These are phyloP conservation scores for Heliconius aoede DNA, from an alignment of 2,888 invertebrate species.

Conservation along the genomic window DNA sequence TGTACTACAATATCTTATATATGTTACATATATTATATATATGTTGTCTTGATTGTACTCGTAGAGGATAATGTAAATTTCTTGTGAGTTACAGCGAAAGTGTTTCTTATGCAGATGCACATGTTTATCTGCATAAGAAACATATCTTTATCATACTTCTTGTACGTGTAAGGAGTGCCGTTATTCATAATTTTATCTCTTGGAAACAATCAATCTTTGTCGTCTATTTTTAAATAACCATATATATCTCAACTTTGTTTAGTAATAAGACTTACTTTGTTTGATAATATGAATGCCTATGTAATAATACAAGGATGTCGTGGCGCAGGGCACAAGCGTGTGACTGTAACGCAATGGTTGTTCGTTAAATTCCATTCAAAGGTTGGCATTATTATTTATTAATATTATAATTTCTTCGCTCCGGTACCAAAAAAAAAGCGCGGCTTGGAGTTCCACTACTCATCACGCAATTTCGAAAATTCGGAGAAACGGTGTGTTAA, in stretches of 20 bases:
- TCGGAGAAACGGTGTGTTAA: no score
- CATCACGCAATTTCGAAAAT: no score
- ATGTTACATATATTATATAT: neutral
- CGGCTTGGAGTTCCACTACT: no score
- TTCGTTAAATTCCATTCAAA: no score
- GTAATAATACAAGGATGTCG: no score
- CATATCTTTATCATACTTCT: neutral
- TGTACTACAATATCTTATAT: slow-evolving; percentile 2
- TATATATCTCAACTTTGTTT: neutral
- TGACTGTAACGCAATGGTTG: no score
- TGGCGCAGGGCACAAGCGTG: no score
- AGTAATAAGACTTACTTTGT: neutral
- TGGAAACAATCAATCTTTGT: neutral
- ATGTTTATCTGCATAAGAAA: neutral
- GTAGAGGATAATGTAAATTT: neutral
- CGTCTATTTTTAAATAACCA: neutral
- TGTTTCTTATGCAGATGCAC: neutral
- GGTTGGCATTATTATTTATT: no score
- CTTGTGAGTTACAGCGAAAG: neutral
- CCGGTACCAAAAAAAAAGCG: no score
- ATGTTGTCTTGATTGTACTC: neutral
- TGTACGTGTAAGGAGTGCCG: neutral
- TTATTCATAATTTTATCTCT: neutral
- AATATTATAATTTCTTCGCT: no score
- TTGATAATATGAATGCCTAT: no score